Evolutionary conservation across 2,797 vertebrate genomes (phyloP), one percentile per base, ranked within the genome.

Genomic region (Falco peregrinus): DNA sequence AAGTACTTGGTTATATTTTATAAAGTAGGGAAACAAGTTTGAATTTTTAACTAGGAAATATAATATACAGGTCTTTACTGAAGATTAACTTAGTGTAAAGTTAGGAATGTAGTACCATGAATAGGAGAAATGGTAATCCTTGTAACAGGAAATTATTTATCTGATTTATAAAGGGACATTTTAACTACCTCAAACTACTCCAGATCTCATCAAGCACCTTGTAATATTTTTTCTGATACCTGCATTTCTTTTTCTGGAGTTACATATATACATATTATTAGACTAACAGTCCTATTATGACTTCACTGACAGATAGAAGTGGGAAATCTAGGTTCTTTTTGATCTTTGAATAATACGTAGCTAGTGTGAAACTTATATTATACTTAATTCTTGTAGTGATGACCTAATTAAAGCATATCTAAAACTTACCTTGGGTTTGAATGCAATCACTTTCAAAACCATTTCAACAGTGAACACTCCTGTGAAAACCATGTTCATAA

Each of bases 401-500:
- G 82, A 90, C 80, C 78, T 94, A 92, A 94, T 87, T 71, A 91
- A 92, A 97, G 41, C 9, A 26, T 93, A 80, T 48, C 76, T 74
- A 87, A 80, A 45, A 97, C 99, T 98, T 98, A 99, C 99, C 99
- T 99, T 99, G 94, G 99, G 99, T 97, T 99, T 99, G 98, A 99
- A 99, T 89, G 99, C 99, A 89, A 99, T 99, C 96, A 99, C 98
- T 98, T 99, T 99, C 96, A 99, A 98, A 98, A 99, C 98, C 99
- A 99, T 99, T 98, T 99, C 99, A 80, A 99, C 99, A 78, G 99
- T 99, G 97, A 99, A 99, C 69, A 99, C 99, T 92, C 99, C 96
- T 5, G 99, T 99, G 98, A 99, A 99, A 98, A 99, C 98, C 99
- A 99, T 99, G 88, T 99, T 99, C 97, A 99, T 98, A 92, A 99